These are phyloP conservation scores for Arizona elegans DNA, from an alignment of 2,113 vertebrate species.

Conservation along the genomic window DNA sequence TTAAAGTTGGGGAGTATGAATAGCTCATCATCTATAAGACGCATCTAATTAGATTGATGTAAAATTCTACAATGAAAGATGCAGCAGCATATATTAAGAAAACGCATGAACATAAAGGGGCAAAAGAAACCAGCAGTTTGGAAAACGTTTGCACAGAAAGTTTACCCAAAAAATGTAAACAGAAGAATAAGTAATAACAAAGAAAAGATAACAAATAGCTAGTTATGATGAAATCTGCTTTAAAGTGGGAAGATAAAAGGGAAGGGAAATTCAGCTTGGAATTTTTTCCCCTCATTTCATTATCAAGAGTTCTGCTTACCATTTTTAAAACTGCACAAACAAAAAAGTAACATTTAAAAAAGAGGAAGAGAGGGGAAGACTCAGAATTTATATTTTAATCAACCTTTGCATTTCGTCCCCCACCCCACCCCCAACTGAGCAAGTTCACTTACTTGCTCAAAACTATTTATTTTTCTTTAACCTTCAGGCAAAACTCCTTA, in stretches of 20 bases:
- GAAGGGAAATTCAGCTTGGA: neutral
- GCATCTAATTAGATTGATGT: neutral
- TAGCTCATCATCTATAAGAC: neutral
- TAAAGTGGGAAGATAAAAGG: neutral
- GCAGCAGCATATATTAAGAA: neutral
- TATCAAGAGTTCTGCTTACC: neutral
- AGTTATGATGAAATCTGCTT: neutral
- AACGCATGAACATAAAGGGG: neutral
- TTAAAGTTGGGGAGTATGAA: neutral
- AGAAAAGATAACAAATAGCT: neutral
- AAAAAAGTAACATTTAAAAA: neutral
- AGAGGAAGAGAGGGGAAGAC: neutral
- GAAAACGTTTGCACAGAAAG: neutral
- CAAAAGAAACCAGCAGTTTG: neutral
- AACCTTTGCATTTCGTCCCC: neutral
- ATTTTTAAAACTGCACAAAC: neutral
- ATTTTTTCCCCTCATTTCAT: neutral
- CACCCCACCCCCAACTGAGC: neutral
- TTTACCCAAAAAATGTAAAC: neutral
- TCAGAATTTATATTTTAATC: neutral
- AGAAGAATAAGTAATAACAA: neutral
- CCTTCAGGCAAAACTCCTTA: neutral
- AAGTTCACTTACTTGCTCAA: neutral
- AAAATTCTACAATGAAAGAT: neutral
- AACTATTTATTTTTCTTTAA: neutral